Evolutionary conservation across 1,140 invertebrate genomes (phyloP).

Genomic region (Ceratosolen fusciceps): DNA sequence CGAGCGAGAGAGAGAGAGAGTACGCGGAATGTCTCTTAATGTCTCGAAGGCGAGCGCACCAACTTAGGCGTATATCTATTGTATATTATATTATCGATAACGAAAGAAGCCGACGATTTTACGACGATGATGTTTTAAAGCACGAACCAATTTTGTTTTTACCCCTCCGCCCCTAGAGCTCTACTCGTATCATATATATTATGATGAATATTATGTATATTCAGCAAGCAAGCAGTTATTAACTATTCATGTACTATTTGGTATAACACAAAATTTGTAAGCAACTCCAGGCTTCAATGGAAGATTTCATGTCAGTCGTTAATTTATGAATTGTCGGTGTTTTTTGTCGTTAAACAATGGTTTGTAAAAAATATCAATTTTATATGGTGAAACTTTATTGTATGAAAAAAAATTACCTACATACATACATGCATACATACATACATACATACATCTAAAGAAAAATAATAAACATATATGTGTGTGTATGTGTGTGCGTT

Average conservation of each 20-base stretch:
- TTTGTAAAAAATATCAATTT: not conserved
- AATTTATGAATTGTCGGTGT: not conserved
- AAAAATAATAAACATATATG: not conserved
- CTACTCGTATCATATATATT: conserved; percentile 59
- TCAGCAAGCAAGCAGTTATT: conserved; percentile 42
- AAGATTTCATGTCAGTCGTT: conserved; percentile 1
- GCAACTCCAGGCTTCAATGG: not conserved
- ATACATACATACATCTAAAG: not conserved
- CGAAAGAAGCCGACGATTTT: conserved; percentile 51
- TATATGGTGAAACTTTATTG: conserved; percentile 4
- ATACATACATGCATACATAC: not conserved
- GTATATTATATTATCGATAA: conserved; percentile 43
- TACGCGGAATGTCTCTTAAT: not conserved
- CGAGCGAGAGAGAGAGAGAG: too few relatives aligned
- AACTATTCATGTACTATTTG: conserved; percentile 26
- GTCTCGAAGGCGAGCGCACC: conserved; percentile 19
- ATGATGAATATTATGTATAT: conserved; percentile 56
- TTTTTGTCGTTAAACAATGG: not conserved
- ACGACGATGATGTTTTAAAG: conserved; percentile 29
- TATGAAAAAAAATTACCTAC: not conserved
- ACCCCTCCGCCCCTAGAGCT: conserved; percentile 48
- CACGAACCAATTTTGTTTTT: not conserved
- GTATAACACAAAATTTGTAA: conserved; percentile 8
- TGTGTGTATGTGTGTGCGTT: not conserved
- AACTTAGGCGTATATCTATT: conserved; percentile 37